phyloP scores from a whole-genome alignment of 2,797 vertebrate species.

The Galago senegalensis region DNA sequence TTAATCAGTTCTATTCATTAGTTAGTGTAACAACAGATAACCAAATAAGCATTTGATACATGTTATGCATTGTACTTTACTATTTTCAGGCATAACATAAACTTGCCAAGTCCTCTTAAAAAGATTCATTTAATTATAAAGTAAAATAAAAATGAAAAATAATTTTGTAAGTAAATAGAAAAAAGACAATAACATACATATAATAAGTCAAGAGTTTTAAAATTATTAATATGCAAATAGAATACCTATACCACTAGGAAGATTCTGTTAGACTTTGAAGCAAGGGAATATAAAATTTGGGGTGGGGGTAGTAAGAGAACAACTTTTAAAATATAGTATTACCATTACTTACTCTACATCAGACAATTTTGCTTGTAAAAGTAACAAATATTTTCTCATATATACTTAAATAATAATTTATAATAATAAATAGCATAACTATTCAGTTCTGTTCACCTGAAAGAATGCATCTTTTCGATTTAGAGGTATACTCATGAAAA shows the following conservation, averaged over 20 bases:
- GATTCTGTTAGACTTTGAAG: neutral
- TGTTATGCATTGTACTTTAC: constrained; percentile 7
- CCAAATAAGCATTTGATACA: constrained; percentile 52
- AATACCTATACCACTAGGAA: neutral
- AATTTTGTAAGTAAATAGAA: constrained; percentile 6
- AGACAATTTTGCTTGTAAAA: constrained; percentile 21
- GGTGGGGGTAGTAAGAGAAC: too few species aligned
- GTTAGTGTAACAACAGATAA: constrained; percentile 30
- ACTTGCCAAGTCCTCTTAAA: constrained; percentile 42
- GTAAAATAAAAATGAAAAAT: constrained; percentile 51
- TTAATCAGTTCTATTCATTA: constrained; percentile 10
- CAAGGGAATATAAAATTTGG: neutral
- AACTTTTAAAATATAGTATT: constrained; percentile 45
- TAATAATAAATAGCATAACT: constrained; percentile 25
- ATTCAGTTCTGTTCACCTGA: constrained; percentile 82
- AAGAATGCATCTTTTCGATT: constrained; percentile 85
- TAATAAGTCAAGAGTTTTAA: neutral
- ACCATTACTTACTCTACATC: neutral
- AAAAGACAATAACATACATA: constrained; percentile 1
- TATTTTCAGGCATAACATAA: neutral
- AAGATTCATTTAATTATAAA: neutral
- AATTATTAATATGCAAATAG: constrained; percentile 35
- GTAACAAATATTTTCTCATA: neutral
- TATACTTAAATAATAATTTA: neutral
- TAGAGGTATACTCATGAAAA: constrained; percentile 84